Evolutionary conservation across 2,797 vertebrate genomes (phyloP), one percentile per base, ranked within the genome.

Genomic region (Periophthalmus magnuspinnatus): DNA sequence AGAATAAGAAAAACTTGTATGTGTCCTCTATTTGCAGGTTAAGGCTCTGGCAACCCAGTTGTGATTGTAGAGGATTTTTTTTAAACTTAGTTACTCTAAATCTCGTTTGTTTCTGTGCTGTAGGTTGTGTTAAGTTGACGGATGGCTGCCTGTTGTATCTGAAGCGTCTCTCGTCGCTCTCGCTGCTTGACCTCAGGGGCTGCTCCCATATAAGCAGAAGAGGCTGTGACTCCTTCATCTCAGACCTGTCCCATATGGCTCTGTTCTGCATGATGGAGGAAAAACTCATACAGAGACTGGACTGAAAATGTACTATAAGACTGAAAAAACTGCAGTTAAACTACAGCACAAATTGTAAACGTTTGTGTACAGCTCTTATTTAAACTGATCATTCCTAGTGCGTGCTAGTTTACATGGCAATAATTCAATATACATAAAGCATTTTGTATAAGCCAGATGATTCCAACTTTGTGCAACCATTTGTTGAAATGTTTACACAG

Each of bases 251-350:
- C 70, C 96, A 97, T 85, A 90, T 95, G 74, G 95, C 95, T 77
- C 94, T 95, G 86, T 99, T 94, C 93, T 99, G 97, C 87, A 94
- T 98, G 92, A 97, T 96, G 70, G 96, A 98, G 68, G 96, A 99
- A 89, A 98, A 97, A 90, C 95, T 98, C 80, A 97, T 99, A 86
- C 97, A 98, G 93, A 95, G 96, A 80, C 95, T 99, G 50, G 89
- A 93, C 65, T 93, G 21, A 67, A 10, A 3, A 65, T 22, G 28
- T 28, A 1, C 28, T 1, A 33, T n/a, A 36, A 61, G n/a, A 65
- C 63, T 11, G 45, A 57, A 36, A 10, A 38, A 41, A 47, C 54
- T 1, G 62, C 36, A 7, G 21, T 11, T 22, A 22, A 54, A 54
- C 0, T 10, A 41, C 38, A 41, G 10, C 38, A 41, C 38, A 38